These are phyloP conservation scores for Phocides pigmalion DNA, from an alignment of 1,140 invertebrate genomes.

Conservation along the genomic window DNA sequence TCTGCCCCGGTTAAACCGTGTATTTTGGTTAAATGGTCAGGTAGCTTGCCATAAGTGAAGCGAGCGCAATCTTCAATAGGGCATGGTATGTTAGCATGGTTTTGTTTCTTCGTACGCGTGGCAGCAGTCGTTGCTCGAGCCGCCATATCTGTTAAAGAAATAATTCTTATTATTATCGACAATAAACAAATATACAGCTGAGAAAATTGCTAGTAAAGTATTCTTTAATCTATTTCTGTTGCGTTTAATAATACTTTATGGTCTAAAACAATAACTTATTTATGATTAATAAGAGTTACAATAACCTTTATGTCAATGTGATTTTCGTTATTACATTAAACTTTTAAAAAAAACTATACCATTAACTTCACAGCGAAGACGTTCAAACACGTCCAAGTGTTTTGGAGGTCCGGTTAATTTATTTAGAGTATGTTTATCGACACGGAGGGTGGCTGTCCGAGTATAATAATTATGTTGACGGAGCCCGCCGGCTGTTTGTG, in stretches of 20 bases:
- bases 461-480: constrained; percentile 83
- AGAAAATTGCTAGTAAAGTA: too few species aligned
- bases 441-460: constrained; percentile 75
- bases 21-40: constrained; percentile 80
- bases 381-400: constrained; percentile 31
- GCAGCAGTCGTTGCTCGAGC: constrained; percentile 52
- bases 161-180: not conserved
- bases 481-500: constrained; percentile 70
- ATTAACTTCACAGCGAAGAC: constrained; percentile 28
- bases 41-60: constrained; percentile 82
- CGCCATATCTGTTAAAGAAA: constrained; percentile 48
- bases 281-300: too few species aligned
- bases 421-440: constrained; percentile 78
- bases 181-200: not conserved
- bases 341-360: not conserved
- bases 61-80: constrained; percentile 82
- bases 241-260: too few species aligned
- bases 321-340: not conserved
- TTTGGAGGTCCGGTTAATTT: constrained; percentile 71
- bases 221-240: too few species aligned
- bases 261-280: too few species aligned
- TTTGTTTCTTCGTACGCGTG: constrained; percentile 79
- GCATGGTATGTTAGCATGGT: constrained; percentile 82
- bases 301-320: not conserved
- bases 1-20: constrained; percentile 80